phyloP scores from a whole-genome alignment of 2,797 vertebrate genomes.

The Betta splendens region DNA sequence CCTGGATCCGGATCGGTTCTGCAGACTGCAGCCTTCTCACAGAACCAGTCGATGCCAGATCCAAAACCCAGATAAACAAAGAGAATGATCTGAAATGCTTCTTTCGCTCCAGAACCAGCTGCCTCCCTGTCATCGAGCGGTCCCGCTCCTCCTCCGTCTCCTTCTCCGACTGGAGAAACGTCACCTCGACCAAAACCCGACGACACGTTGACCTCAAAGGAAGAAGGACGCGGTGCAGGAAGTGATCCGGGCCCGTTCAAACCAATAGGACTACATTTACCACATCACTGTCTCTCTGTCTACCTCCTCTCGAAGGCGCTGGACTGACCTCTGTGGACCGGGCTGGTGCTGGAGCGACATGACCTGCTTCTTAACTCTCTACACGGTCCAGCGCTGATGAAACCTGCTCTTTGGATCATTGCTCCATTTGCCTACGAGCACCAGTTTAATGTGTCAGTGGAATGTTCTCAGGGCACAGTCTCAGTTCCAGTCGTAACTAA shows the following conservation, averaged over 20 bases:
- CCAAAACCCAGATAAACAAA: too few relatives aligned
- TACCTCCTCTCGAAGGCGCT: slow-evolving; percentile 70
- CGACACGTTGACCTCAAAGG: slow-evolving; percentile 46
- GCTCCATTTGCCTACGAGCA: background rate
- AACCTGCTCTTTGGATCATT: slow-evolving; percentile 16
- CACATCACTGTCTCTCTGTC: slow-evolving; percentile 76
- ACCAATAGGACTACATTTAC: slow-evolving; percentile 64
- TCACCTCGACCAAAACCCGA: slow-evolving; percentile 53
- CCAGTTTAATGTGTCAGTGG: slow-evolving; percentile 10
- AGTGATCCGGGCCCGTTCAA: slow-evolving; percentile 58
- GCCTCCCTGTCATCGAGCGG: slow-evolving; percentile 29
- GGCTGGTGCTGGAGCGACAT: slow-evolving; percentile 23
- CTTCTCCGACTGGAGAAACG: slow-evolving; percentile 26
- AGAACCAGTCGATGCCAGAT: too few relatives aligned
- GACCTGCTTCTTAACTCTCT: slow-evolving; percentile 57
- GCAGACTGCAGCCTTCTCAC: too few relatives aligned
- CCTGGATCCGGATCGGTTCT: too few relatives aligned
- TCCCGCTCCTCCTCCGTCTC: slow-evolving; percentile 40
- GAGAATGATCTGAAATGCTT: too few relatives aligned
- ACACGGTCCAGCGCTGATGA: slow-evolving; percentile 26
- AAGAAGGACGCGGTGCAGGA: slow-evolving; percentile 31
- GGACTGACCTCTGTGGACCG: slow-evolving; percentile 24
- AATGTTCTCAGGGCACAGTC: slow-evolving; percentile 62
- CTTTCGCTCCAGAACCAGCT: slow-evolving; percentile 9
- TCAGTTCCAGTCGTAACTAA: slow-evolving; percentile 28